Conservation (phyloP, 2,888 invertebrate species). For the Agriopis aurantiaria region DNA sequence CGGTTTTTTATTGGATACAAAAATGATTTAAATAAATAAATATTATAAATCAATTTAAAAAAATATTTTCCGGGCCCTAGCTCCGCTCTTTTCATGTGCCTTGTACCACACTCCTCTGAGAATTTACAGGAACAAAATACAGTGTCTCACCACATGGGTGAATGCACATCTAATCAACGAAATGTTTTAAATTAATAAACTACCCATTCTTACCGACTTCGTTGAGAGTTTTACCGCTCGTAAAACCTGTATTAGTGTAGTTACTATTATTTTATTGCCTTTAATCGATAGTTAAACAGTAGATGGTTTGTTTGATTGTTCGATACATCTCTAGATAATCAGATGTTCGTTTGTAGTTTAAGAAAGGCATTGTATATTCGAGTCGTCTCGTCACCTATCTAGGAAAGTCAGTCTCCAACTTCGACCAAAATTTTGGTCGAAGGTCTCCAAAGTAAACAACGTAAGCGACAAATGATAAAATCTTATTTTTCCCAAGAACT, state of each 20-base stretch:
- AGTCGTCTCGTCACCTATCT: no score
- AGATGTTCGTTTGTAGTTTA: background rate
- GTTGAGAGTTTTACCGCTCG: slow-evolving; percentile 29
- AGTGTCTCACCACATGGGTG: slow-evolving; percentile 55
- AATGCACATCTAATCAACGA: slow-evolving; percentile 52
- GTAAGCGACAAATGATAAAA: no score
- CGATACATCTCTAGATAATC: background rate
- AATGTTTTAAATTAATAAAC: slow-evolving; percentile 40
- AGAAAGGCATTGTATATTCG: no score
- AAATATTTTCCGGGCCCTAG: background rate
- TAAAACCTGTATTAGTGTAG: slow-evolving; percentile 23
- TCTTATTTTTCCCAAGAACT: no score
- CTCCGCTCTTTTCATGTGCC: slow-evolving; percentile 13
- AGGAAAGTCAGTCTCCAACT: no score
- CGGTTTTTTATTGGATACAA: no score
- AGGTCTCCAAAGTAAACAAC: no score
- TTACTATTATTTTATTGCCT: slow-evolving; percentile 27
- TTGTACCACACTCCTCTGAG: slow-evolving; percentile 39
- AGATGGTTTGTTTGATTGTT: slow-evolving; percentile 19
- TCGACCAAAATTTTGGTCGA: no score
- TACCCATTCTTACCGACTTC: slow-evolving; percentile 22
- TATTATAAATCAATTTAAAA: no score
- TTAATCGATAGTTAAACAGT: slow-evolving; percentile 31
- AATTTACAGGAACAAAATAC: slow-evolving; percentile 53
- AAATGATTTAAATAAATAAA: no score